Base-by-base conservation (phyloP, 2,797 vertebrate genomes). In the Alca torda region DNA sequence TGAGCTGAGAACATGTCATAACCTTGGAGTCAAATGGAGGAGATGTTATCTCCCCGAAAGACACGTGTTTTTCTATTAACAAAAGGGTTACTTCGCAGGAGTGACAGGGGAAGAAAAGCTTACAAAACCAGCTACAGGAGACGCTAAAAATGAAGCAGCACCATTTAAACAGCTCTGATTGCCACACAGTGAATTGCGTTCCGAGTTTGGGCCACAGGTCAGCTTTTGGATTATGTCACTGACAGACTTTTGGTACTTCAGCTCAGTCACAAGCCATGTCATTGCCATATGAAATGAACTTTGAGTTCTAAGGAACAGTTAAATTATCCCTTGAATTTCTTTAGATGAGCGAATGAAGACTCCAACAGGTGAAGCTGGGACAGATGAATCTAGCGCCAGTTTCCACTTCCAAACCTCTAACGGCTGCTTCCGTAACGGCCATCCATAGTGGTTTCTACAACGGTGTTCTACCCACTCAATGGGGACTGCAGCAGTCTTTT, bases 31-130 rank as follows among this genome's bases (percentile, higher is more conserved):
- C 77, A 85, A 50, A 69, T 25, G 35, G 61, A 93, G 56, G 69
- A 95, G 74, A 87, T 87, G 86, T 85, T 93, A 67, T 24, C 80
- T 94, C 24, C 69, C 39, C 65, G 82, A 79, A 78, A 86, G 87
- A 74, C 84, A 92, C 4, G 13, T 64, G 69, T 86, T 90, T 87
- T 84, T 64, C 78, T 72, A 94, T 79, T 91, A 82, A 84, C 59
- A 89, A 85, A 87, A 73, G 31, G 25, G 37, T 46, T 81, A 63
- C 63, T 91, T 89, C 72, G 59, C 59, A 60, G 63, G 33, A 93
- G 33, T 24, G 70, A 90, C 17, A 31, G 33, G 72, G 45, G 21
- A 87, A 95, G 70, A 79, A 91, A 88, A 79, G 60, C 41, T 64
- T 85, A 57, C 41, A 65, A 87, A 56, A 60, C 41, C 70, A 76